A percentile compares a stretch with the other conserved stretches of the same genome.
Conservation (phyloP, 2,113 vertebrate species). For the Pelusios castaneus region DNA sequence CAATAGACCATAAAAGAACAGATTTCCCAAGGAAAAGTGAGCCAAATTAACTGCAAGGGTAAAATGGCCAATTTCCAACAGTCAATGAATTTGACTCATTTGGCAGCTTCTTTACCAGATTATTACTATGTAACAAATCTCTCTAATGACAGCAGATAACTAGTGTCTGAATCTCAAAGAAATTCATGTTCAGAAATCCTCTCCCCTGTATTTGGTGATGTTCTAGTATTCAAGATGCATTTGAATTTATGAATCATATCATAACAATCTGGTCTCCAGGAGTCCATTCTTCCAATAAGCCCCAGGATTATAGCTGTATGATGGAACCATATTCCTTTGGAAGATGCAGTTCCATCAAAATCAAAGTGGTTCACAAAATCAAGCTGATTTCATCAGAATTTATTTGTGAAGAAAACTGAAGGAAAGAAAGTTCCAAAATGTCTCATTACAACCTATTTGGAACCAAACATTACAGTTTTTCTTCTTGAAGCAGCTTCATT, state of each 20-base stretch:
- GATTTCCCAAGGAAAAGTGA: background rate
- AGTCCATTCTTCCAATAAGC: accelerated
- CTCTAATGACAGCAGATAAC: background rate
- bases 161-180: background rate
- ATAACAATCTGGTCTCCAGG: background rate
- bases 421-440: background rate
- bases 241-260: background rate
- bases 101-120: background rate
- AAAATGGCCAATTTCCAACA: background rate
- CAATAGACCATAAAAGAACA: background rate
- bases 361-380: background rate
- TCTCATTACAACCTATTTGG: background rate
- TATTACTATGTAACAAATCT: background rate
- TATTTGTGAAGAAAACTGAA: background rate
- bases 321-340: background rate
- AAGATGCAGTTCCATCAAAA: accelerated
- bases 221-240: background rate
- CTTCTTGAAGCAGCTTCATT: background rate
- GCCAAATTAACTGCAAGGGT: background rate
- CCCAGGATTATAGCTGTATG: background rate
- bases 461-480: accelerated
- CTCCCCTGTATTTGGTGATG: background rate
- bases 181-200: background rate
- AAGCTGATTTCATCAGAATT: background rate
- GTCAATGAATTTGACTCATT: background rate